Conservation (phyloP, 53 echinoderm and acorn worm genomes). For the Apostichopus leukothele region DNA sequence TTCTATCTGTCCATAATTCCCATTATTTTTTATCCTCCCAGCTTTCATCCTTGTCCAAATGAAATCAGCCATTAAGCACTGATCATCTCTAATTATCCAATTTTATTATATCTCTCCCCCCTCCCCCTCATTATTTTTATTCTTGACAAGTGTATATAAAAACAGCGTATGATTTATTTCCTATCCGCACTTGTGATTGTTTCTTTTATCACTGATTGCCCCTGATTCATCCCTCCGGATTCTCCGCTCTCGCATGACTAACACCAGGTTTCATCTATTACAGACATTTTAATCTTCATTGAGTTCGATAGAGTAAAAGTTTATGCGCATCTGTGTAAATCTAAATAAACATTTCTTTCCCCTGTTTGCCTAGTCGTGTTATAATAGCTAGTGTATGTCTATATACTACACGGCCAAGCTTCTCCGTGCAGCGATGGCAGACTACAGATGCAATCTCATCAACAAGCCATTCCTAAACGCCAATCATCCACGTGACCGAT, state of each 20-base stretch:
- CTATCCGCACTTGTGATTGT: not conserved
- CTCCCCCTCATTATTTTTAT: not conserved
- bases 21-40: not conserved
- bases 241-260: slow-evolving; percentile 5
- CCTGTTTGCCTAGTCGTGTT: not conserved
- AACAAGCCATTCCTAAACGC: slow-evolving; percentile 2
- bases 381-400: not conserved
- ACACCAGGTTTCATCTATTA: slow-evolving; percentile 29
- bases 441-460: slow-evolving; percentile 3
- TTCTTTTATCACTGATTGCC: slow-evolving; percentile 3
- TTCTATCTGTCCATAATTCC: too few relatives aligned
- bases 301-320: slow-evolving; percentile 43
- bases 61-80: not conserved
- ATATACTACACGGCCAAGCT: not conserved
- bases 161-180: slow-evolving; percentile 19
- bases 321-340: slow-evolving; percentile 38
- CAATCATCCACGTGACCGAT: slow-evolving; percentile 33
- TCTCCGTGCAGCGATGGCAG: not conserved
- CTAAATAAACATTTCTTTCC: slow-evolving; percentile 30
- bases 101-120: not conserved
- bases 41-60: not conserved
- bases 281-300: slow-evolving; percentile 40
- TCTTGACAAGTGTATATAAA: slow-evolving; percentile 28
- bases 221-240: slow-evolving; percentile 1
- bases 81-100: slow-evolving; percentile 36